These are phyloP conservation scores for Syrmaticus mikado DNA, from an alignment of 2,113 vertebrate genomes.

Conservation along the genomic window DNA sequence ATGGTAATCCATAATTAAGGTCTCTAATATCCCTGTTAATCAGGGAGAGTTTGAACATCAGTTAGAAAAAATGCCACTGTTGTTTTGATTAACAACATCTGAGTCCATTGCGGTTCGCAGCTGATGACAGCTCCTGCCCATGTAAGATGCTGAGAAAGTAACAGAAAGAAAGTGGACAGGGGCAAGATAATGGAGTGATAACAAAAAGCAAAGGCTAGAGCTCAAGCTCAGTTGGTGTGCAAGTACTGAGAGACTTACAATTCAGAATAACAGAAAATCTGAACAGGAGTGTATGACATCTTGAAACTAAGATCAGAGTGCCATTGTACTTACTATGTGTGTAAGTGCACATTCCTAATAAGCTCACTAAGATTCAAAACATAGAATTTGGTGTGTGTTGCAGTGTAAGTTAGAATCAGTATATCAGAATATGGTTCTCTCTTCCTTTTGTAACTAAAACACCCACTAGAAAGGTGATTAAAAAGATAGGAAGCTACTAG, in stretches of 20 bases:
- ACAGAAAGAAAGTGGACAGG: not conserved
- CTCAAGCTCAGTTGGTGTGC: not conserved
- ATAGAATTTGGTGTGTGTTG: not conserved
- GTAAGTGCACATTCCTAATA: not conserved
- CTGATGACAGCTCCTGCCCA: not conserved
- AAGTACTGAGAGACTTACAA: not conserved
- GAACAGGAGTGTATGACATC: not conserved
- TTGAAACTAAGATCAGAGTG: not conserved
- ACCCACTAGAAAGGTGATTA: not conserved
- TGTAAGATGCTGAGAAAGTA: not conserved
- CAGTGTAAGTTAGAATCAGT: not conserved
- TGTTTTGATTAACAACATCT: not conserved
- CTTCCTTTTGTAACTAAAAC: slow-evolving; percentile 11
- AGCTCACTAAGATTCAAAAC: not conserved
- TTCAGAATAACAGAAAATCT: not conserved
- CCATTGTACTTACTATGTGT: not conserved
- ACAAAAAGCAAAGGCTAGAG: not conserved
- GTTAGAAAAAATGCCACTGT: slow-evolving; percentile 5
- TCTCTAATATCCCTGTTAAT: not conserved
- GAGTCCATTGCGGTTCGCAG: not conserved
- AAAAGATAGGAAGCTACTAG: not conserved
- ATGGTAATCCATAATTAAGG: not conserved
- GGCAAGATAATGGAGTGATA: not conserved
- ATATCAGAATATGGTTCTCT: not conserved
- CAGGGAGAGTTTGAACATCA: not conserved